A percentile compares a stretch with the other conserved stretches of the same genome.
These are phyloP conservation scores for Galerucella calmariensis DNA, from an alignment of 2,888 invertebrate species.

Conservation along the genomic window DNA sequence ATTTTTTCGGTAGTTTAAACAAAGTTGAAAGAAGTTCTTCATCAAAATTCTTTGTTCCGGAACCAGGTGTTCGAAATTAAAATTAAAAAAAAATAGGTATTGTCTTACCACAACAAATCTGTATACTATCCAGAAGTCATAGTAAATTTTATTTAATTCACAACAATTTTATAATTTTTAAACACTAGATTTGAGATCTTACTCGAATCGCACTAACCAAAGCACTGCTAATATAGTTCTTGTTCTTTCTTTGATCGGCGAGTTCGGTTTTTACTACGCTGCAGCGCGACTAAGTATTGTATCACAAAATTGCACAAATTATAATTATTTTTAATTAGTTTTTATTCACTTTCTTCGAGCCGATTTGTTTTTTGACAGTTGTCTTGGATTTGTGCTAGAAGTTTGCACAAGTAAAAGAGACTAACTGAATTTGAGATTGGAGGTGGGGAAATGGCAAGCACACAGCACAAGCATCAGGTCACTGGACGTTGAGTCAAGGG, in stretches of 20 bases:
- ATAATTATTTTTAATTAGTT: not conserved
- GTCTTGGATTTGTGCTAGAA: conserved; percentile 39
- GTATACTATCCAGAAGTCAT: conserved; percentile 38
- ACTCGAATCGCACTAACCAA: conserved; percentile 33
- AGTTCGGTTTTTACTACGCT: conserved; percentile 30
- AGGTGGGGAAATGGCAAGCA: conserved; percentile 54
- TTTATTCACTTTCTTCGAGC: conserved; percentile 23
- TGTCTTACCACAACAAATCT: conserved; percentile 38
- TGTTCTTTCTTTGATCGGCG: conserved; percentile 30
- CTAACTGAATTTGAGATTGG: conserved; percentile 47
- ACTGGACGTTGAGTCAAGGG: conserved; percentile 65
- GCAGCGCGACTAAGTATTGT: not conserved
- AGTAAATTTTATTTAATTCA: conserved; percentile 21
- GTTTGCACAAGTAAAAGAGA: conserved; percentile 48
- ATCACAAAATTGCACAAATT: conserved; percentile 8
- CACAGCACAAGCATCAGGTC: conserved; percentile 59
- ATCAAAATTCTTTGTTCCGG: conserved; percentile 37
- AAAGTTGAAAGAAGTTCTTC: not conserved
- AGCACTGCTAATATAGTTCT: conserved; percentile 37
- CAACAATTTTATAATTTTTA: conserved; percentile 32
- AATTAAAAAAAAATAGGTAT: conserved; percentile 18
- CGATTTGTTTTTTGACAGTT: conserved; percentile 34
- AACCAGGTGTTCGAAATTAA: conserved; percentile 28
- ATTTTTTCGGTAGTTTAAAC: not conserved
- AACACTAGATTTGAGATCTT: conserved; percentile 13